Base-by-base conservation (phyloP, 2,888 invertebrate genomes). In the Aquatica leii region DNA sequence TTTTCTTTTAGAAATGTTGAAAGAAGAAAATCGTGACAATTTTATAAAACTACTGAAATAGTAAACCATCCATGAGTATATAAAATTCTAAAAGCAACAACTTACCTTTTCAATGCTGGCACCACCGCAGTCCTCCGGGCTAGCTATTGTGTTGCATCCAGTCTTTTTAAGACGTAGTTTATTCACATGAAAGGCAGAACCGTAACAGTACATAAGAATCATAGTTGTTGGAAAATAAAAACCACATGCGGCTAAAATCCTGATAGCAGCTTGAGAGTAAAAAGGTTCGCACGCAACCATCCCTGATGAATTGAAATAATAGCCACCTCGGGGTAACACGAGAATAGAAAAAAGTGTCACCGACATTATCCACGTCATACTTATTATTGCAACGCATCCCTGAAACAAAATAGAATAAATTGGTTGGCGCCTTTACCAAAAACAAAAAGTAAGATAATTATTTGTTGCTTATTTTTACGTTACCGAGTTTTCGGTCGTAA, bases 181-280 rank as follows among this genome's bases (percentile, higher is more conserved):
- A 83, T 93, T 93, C 76, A 93, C 92, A 82, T 94, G 94, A 79
- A 94, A 94, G 51, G 94, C 94, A 17, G 93, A 93, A 31, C 94
- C 94, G 77, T 94, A 94, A 82, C 94, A 94, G 80, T 94, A 94
- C 93, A 94, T 94, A 74, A 94, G 84, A 65, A 93, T 92, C 94
- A 94, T 94, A 24, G 94, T 94, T 20, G 94, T 94, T 17, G 94
- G 94, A 75, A 94, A 94, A 81, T 94, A 95, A 82, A 94, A 92
- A 66, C 92, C 90, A 81, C 94, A 94, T 73, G 93, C 93, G 63
- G 94, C 89, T 70, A 94, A 83, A 74, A 94, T 94, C 76, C 94
- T 88, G 78, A 84, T 86, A 76, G 85, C 86, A 40, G 85, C 82
- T 76, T 91, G 88, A 73, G 91, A 88, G 80, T 93, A 94, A 80